A percentile compares a stretch with the other conserved stretches of the same genome.
Evolutionary conservation across 2,888 invertebrate species (phyloP).

Genomic region (Augiades crinisus): DNA sequence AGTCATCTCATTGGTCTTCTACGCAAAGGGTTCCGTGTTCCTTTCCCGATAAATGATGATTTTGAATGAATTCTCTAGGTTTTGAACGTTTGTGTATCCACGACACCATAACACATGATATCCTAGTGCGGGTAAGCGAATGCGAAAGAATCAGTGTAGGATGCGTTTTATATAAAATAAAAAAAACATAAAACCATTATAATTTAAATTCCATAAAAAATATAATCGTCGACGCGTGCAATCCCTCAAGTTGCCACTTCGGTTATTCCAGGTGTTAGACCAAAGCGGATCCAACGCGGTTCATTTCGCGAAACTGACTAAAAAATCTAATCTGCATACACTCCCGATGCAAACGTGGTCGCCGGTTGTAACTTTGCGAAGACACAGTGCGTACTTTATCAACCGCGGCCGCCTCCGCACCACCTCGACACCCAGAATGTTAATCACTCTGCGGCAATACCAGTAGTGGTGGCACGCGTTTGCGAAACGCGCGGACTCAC

Average conservation of each 20-base stretch:
- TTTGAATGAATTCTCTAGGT: no score
- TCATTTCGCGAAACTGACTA: slow-evolving; percentile 22
- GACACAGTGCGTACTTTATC: slow-evolving; percentile 28
- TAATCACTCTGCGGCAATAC: slow-evolving; percentile 6
- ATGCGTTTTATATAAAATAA: no score
- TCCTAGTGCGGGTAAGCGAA: no score
- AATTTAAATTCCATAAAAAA: slow-evolving; percentile 4
- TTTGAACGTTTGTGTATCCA: no score
- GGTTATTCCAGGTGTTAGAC: not conserved
- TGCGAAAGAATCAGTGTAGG: no score
- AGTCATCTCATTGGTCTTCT: no score
- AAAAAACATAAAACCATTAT: no score
- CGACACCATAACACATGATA: no score
- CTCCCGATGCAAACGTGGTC: slow-evolving; percentile 22
- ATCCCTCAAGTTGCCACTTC: slow-evolving; percentile 1
- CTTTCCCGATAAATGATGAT: no score
- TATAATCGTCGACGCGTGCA: not conserved
- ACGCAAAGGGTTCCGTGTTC: no score
- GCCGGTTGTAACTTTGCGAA: slow-evolving; percentile 30
- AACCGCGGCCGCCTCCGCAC: slow-evolving; percentile 26
- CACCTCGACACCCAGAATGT: slow-evolving; percentile 8
- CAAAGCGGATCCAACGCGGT: slow-evolving; percentile 7
- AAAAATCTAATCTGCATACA: slow-evolving; percentile 30
- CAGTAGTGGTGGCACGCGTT: not conserved
- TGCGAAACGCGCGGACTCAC: no score